Conservation (phyloP, 2,113 vertebrate species). For the Siphamia tubifer region DNA sequence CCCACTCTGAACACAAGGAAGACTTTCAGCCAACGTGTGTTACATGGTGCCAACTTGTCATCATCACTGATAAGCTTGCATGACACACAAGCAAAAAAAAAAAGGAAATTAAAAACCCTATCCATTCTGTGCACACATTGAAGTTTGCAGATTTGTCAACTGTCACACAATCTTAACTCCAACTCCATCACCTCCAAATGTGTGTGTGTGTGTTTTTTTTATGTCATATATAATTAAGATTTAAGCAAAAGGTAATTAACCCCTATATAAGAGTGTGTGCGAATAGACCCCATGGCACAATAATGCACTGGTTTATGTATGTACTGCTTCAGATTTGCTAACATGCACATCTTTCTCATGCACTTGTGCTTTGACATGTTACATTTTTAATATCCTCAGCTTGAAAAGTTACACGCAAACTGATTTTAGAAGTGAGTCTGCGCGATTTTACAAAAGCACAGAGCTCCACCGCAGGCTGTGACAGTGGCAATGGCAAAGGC, state of each 20-base stretch:
- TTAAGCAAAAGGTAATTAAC: conserved; percentile 15
- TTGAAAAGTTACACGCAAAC: conserved; percentile 28
- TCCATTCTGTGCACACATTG: too few relatives aligned
- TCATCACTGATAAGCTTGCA: neutral
- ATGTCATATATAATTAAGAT: conserved; percentile 52
- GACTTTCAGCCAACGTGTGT: conserved; percentile 38
- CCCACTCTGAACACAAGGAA: conserved; percentile 61
- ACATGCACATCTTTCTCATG: conserved; percentile 40
- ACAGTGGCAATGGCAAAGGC: too few relatives aligned
- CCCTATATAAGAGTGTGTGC: conserved; percentile 5
- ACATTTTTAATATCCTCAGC: conserved; percentile 32
- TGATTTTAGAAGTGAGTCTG: neutral
- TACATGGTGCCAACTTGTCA: conserved; percentile 53
- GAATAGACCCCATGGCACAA: neutral
- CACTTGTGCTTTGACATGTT: conserved; percentile 22
- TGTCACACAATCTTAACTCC: neutral
- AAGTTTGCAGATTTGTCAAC: neutral
- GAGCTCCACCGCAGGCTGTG: neutral
- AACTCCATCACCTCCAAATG: conserved; percentile 7
- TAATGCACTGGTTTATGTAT: neutral
- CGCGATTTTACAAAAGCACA: conserved; percentile 15
- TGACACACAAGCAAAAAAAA: too few relatives aligned
- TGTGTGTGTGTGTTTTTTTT: too few relatives aligned
- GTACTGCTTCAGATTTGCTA: neutral
- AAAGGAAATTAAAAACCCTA: too few relatives aligned